Evolutionary conservation across 2,888 invertebrate species (phyloP), one percentile per base, ranked within the genome.

Genomic region (Ryuthela nishihirai): DNA sequence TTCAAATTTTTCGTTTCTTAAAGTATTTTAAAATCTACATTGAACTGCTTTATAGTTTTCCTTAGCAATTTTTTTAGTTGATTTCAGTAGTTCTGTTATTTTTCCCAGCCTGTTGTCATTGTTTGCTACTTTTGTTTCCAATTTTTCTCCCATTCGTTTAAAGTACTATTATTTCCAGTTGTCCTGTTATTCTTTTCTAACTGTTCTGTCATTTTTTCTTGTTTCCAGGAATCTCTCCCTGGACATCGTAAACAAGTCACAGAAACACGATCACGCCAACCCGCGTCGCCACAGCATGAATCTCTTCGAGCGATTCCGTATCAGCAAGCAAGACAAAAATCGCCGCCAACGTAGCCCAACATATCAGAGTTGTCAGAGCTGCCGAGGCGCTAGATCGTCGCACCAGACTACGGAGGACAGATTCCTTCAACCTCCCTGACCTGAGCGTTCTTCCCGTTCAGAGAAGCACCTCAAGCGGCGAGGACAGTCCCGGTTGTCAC

Each of bases 271-370:
- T 20, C 24, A 43, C 17, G 20, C 47, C 9, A 34, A 41, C 24
- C 49, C 34, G 15, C 46, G 60, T 9, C 40, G 52, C n/a, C 50
- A 47, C 15, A 62, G 62, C 32, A 53, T 67, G 47, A 66, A 64
- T 29, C 20, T 67, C 9, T 65, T 67, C 34, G 55, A 62, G 15
- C 47, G 67, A 18, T 50, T 67, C 6, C 61, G 67, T 7, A 60
- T 67, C 17, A 64, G 58, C 23, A 67, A 67, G 39, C 66, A 65
- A 34, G 67, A 66, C 40, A 65, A 65, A n/a, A 47, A 65, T 67
- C 10, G 65, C 65, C 18, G 66, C 66, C 34, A 65, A 64, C 44
- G 64, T 67, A 7, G 63, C 62, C 36, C 64, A 67, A 26, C 65
- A 67, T 21, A 67, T 67, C 12, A 43, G 67, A 34, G 67, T 67